Conservation (phyloP, 35 echinoderm and acorn worm species). For the Heliocidaris tuberculata region DNA sequence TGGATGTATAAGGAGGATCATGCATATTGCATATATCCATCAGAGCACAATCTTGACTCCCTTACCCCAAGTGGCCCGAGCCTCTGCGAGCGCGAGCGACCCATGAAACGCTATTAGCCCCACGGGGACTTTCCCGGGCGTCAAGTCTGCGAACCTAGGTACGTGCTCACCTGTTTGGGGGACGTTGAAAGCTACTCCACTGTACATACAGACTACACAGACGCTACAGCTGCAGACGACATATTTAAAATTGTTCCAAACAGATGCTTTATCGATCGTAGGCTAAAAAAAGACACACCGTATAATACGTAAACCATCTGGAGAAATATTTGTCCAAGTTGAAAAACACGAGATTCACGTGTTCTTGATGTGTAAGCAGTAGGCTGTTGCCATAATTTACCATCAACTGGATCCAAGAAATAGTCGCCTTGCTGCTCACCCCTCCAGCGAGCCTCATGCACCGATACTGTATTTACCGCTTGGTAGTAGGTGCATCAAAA, state of each 20-base stretch:
- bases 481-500: background rate
- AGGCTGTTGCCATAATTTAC: background rate
- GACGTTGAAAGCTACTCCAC: background rate
- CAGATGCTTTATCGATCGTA: background rate
- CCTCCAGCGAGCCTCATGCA: background rate
- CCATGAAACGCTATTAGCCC: background rate
- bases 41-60: background rate
- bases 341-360: background rate
- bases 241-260: background rate
- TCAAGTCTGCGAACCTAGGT: background rate
- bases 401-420: background rate
- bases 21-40: slow-evolving; percentile 12
- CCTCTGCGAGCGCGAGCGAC: background rate
- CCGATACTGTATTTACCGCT: background rate
- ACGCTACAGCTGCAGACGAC: background rate
- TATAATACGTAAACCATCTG: background rate
- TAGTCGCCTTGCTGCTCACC: background rate
- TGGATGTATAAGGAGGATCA: background rate
- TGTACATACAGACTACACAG: background rate
- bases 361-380: background rate
- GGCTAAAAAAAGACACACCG: background rate
- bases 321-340: background rate
- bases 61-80: background rate
- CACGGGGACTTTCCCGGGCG: slow-evolving; percentile 4
- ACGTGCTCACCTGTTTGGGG: background rate